Base-by-base conservation (phyloP, 2,888 invertebrate genomes). In the Spisula solida region DNA sequence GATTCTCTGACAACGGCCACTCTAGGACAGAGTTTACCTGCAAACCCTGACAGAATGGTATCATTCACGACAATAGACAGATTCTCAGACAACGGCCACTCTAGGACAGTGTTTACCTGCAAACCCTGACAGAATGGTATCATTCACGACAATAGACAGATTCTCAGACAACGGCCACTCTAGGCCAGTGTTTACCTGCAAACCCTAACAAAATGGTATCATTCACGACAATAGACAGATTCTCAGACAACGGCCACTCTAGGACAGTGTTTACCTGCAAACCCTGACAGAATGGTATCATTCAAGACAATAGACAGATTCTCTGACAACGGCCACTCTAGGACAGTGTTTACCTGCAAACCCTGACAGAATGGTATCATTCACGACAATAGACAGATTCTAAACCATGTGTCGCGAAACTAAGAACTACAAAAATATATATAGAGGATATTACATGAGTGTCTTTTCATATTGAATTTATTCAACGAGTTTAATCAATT, bases 1-100 rank as follows among this genome's bases (percentile, higher is more conserved):
- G n/a, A n/a, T 97, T 99, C 99, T 75, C 99, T 97, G 80, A 99
- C 97, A 0, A 99, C 98, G 10, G 99, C 99, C 0, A 99, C 98
- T n/a, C 98, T 97, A 0, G 97, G 97, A 79, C 90, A 88, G 14
- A 82, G 82, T 79, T 91, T 87, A 83, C 91, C 93, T 92, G 84
- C 88, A 87, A 92, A 93, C 88, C 90, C 92, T 92, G 55, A 70
- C 48, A 82, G 82, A 34, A 82, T 66, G 51, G 25, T 56, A 79
- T 85, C 47, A 70, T 31, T 20, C 41, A 0, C 20, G 47, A 47
- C 25, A 48, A 80, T 47, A 79, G 6, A 51, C 51, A n/a, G n/a
- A n/a, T 97, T 99, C 99, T 75, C 99, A 97, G 80, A 99, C 97
- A 0, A 99, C 98, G 10, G 99, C 99, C 0, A 99, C 98, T n/a